phyloP scores from a whole-genome alignment of 2,113 vertebrate genomes.

The Solea senegalensis region DNA sequence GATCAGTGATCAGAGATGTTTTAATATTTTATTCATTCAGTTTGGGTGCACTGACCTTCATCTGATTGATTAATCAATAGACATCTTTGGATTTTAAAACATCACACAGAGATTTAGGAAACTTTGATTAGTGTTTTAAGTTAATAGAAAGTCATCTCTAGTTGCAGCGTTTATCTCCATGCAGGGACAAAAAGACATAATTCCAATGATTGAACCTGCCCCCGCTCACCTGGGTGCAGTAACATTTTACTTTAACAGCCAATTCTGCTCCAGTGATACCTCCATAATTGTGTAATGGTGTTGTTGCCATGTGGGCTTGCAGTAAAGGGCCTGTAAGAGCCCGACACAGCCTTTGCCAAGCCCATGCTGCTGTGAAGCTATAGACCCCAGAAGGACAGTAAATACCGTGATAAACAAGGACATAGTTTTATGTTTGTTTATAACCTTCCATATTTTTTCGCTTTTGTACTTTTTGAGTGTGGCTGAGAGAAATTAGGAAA shows the following conservation, averaged over 20 bases:
- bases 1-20: not conserved
- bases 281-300: conserved; percentile 48
- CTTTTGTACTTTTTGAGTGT: conserved; percentile 1
- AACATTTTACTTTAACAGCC: conserved; percentile 38
- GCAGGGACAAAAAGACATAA: too few species aligned
- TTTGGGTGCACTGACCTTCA: not conserved
- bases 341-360: conserved; percentile 2
- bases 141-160: not conserved
- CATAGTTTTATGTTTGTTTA: conserved; percentile 34
- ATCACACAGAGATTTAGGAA: not conserved
- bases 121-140: not conserved
- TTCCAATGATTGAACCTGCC: not conserved
- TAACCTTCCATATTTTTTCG: conserved; percentile 4
- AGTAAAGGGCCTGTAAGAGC: conserved; percentile 43
- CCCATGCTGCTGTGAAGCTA: conserved; percentile 24
- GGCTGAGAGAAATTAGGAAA: not conserved
- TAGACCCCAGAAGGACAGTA: conserved; percentile 33
- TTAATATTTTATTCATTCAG: not conserved
- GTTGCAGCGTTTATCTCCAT: not conserved
- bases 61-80: not conserved
- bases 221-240: conserved; percentile 8
- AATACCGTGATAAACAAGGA: conserved; percentile 24
- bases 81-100: not conserved
- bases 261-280: conserved; percentile 30
- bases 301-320: conserved; percentile 34